Base-by-base conservation (phyloP, 2,113 vertebrate genomes). In the Syngnathus typhle region DNA sequence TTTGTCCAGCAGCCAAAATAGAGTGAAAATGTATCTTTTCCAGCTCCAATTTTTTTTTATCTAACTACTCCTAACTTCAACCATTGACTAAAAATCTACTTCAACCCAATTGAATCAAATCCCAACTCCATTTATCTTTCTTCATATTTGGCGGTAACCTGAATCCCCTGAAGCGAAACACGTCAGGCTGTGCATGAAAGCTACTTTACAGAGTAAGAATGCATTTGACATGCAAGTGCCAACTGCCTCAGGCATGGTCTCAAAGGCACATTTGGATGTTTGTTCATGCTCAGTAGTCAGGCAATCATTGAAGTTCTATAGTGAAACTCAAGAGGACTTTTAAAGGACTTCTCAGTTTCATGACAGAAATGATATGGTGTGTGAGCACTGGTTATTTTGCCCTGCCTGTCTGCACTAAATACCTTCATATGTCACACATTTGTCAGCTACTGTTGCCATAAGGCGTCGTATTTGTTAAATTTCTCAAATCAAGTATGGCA, bases 401-500 rank as follows among this genome's bases (percentile, higher is more conserved):
- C 13, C 5, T 61, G 27, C 36, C 2, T 41, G 36, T 59, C 58
- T 67, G 46, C 59, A 56, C 15, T n/a, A 49, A 23, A 67, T 74
- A 51, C 65, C 62, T 59, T 73, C 43, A 58, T 23, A 21, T 56
- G 32, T 39, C 56, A 60, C 41, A 18, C 39, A 65, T 75, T n/a
- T 64, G 60, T 7, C 56, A 39, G 49, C 18, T 41, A 36, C 39
- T 67, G 59, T 13, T 51, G 60, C 44, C 69, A n/a, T 39, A 21
- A 52, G 16, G 64, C 71, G 67, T 77, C 68, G 7, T 32, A 38
- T 70, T 80, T 83, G 67, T 75, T 75, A 65, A 69, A 77, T 82
- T 76, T 70, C 47, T 58, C 66, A 78, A 68, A 80, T 79, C 49
- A 79, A 85, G 74, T 67, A 37, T 56, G 64, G 69, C 77, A 69